Percentiles rank a stretch among this genome's conserved stretches.
Conservation (phyloP, 2,888 invertebrate species). For the Malthinus seriepunctatus region DNA sequence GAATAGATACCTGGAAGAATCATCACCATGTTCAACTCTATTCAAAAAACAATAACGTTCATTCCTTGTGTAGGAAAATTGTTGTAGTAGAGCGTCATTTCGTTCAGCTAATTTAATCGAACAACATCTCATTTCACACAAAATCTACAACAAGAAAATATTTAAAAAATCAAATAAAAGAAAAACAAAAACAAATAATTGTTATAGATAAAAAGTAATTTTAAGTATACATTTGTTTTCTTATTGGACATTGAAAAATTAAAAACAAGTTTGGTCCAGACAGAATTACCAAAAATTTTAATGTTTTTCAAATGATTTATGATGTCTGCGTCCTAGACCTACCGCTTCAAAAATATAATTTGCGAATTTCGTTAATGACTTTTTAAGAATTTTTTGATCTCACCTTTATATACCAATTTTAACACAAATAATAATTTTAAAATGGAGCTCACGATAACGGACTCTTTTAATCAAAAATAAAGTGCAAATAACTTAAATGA, state of each 20-base stretch:
- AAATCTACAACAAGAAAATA: not conserved
- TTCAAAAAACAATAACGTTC: constrained; percentile 15
- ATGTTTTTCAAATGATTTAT: constrained; percentile 34
- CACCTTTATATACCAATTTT: constrained; percentile 19
- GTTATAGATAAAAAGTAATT: constrained; percentile 6
- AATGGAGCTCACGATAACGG: not conserved
- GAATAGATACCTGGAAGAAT: constrained; percentile 8
- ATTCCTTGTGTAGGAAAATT: constrained; percentile 21
- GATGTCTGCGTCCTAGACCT: constrained; percentile 36
- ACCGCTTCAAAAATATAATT: constrained; percentile 30
- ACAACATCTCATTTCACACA: constrained; percentile 42
- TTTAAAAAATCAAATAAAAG: not conserved
- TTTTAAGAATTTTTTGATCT: constrained; percentile 15
- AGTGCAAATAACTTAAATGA: constrained; percentile 6
- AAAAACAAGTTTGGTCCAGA: constrained; percentile 31
- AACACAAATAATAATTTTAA: constrained; percentile 13
- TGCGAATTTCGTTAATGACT: constrained; percentile 28
- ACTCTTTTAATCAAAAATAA: not conserved
- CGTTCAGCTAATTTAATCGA: constrained; percentile 41
- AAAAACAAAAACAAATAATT: constrained; percentile 8
- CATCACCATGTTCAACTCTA: constrained; percentile 10
- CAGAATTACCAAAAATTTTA: constrained; percentile 32
- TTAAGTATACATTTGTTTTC: constrained; percentile 15
- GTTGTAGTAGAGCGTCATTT: constrained; percentile 26
- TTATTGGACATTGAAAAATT: constrained; percentile 25